These are phyloP conservation scores for Laticauda colubrina DNA, from an alignment of 2,113 vertebrate species.

Conservation along the genomic window DNA sequence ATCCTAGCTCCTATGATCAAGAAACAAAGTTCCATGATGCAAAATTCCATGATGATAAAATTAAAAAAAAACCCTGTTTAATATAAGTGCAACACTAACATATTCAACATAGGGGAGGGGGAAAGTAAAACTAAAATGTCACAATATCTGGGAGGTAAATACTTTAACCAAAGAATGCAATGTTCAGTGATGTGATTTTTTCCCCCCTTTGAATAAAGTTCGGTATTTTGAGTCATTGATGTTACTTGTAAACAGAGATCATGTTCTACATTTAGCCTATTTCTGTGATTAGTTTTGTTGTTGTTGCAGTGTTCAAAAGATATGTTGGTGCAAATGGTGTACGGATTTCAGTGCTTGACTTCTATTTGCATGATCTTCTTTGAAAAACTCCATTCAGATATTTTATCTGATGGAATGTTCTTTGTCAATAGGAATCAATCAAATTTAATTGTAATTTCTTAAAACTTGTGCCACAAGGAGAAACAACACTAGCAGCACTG, in stretches of 20 bases:
- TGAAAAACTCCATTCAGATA: background rate
- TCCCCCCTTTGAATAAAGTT: background rate
- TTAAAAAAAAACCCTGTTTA: background rate
- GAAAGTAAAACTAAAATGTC: background rate
- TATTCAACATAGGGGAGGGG: background rate
- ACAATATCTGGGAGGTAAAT: background rate
- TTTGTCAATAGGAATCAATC: background rate
- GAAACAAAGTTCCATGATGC: background rate
- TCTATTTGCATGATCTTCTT: background rate
- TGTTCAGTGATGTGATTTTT: background rate
- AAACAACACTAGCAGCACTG: background rate
- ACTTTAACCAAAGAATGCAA: background rate
- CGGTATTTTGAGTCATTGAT: background rate
- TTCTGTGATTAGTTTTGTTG: background rate
- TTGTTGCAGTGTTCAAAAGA: background rate
- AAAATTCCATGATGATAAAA: background rate
- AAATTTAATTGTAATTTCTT: background rate
- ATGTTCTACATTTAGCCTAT: background rate
- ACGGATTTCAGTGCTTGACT: background rate
- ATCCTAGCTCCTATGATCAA: background rate
- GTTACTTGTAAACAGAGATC: background rate
- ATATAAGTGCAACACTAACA: background rate
- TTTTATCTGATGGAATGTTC: background rate
- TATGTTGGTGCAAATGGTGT: background rate
- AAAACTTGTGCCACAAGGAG: background rate